Base-by-base conservation (phyloP, 2,113 vertebrate species). In the Egretta garzetta region DNA sequence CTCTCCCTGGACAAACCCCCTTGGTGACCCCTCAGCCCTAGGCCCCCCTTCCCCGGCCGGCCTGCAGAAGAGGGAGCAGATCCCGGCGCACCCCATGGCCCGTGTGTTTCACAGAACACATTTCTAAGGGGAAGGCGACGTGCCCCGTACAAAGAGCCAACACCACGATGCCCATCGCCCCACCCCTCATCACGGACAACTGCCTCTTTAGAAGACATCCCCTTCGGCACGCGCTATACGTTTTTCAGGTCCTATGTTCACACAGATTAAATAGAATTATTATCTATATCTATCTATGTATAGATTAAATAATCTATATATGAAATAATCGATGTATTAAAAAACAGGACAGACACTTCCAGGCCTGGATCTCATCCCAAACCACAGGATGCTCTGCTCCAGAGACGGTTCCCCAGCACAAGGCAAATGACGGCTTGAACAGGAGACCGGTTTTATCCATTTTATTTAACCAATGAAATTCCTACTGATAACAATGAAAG, bases 391-490 rank as follows among this genome's bases (percentile, higher is more conserved):
- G 23, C 49, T 82, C 26, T 79, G 71, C 32, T 76, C 30, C 49
- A 52, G 16, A 71, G 30, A 56, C 0, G 2, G 39, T 27, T 64
- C 33, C 75, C 45, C 58, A 58, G 66, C 12, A 45, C 1, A 2
- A 12, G 26, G 60, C n/a, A 77, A 96, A 84, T 43, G 70, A 96
- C 2, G 47, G 26, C 33, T 73, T 3, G 3, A 87, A 76, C n/a
- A 39, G 24, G 24, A 79, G 74, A 88, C 71, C 64, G 66, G 66
- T 97, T 98, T 98, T 97, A 97, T 97, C 95, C 94, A 92, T 98
- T 99, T 99, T 99, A 99, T 98, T 98, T 98, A 98, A 99, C 98
- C 97, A 98, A 98, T 98, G 98, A 98, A 98, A 98, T 98, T 98
- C 97, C 98, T 98, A 98, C 98, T 96, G 97, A 98, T 98, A 98